A percentile compares a stretch with the other conserved stretches of the same genome.
Conservation (phyloP, 2,113 vertebrate species). For the Tauraco erythrolophus region DNA sequence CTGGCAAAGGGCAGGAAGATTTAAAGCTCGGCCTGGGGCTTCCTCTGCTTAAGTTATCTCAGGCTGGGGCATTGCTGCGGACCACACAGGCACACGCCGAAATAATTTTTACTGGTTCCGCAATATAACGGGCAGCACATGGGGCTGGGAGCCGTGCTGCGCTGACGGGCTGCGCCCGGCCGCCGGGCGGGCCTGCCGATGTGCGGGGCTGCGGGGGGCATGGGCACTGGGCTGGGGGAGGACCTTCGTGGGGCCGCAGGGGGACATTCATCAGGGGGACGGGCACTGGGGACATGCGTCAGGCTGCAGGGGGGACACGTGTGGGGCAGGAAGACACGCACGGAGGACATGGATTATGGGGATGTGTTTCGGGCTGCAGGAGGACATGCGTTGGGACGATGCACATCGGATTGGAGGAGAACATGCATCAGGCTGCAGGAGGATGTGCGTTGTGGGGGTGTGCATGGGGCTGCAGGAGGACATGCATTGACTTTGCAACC, state of each 20-base stretch:
- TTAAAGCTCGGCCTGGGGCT: background rate
- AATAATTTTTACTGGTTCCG: background rate
- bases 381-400: background rate
- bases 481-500: background rate
- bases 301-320: rapidly evolving
- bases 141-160: background rate
- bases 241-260: background rate
- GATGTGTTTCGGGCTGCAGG: background rate
- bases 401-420: no score
- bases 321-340: rapidly evolving
- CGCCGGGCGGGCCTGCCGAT: background rate
- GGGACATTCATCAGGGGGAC: no score
- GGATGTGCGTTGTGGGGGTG: rapidly evolving
- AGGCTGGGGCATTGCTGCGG: background rate
- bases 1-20: background rate
- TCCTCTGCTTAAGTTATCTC: background rate
- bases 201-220: background rate
- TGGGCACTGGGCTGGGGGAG: rapidly evolving
- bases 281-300: rapidly evolving
- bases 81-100: conserved; percentile 24
- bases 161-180: background rate
- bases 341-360: rapidly evolving
- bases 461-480: rapidly evolving
- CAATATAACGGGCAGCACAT: background rate
- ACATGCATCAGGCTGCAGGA: background rate